Base-by-base conservation (phyloP, 2,888 invertebrate species). In the Rugalucina vietnamica region DNA sequence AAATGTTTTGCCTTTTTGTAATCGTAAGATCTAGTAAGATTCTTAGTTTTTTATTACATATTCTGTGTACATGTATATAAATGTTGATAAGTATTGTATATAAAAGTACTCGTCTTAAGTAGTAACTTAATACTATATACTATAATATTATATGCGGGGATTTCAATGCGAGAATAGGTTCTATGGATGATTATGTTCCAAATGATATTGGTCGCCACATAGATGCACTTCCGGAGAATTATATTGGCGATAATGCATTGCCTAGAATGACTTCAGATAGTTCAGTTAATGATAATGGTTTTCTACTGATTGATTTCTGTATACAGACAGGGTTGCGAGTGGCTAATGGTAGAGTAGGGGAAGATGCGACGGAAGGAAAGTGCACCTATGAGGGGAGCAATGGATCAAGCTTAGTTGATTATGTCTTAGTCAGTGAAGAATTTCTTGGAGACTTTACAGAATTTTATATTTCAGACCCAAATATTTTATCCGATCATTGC, bases 301-400 rank as follows among this genome's bases (percentile, higher is more conserved):
- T 8, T 27, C 29, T 60, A 12, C 18, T 60, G 8, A 60, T 60
- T 60, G 60, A 60, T 21, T 60, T 60, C 10, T 60, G 60, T 32
- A 60, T 18, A 29, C 60, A 60, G 18, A 60, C 60, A 21, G 60
- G 60, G 18, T 29, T 60, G 12, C 4, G 29, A 29, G 21, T 60
- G 29, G 60, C 60, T 18, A 60, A 60, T 60, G 60, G 60, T 27
- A 29, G 60, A 21, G 60, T 60, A 12, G 60, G 60, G 60, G 60
- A 29, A 21, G 60, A 60, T 29, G 60, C 60, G 1, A 60, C 1
- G 2, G 60, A 60, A 27, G 60, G 60, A 32, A 60, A 60, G 60
- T 60, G 27, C 60, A 60, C 60, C 29, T 60, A 60, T 60, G 60
- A 29, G 60, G 60, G 60, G 60, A 60, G 60, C 60, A 24, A 32